Base-by-base conservation (phyloP, 2,888 invertebrate genomes). In the Alviniconcha strummeri region DNA sequence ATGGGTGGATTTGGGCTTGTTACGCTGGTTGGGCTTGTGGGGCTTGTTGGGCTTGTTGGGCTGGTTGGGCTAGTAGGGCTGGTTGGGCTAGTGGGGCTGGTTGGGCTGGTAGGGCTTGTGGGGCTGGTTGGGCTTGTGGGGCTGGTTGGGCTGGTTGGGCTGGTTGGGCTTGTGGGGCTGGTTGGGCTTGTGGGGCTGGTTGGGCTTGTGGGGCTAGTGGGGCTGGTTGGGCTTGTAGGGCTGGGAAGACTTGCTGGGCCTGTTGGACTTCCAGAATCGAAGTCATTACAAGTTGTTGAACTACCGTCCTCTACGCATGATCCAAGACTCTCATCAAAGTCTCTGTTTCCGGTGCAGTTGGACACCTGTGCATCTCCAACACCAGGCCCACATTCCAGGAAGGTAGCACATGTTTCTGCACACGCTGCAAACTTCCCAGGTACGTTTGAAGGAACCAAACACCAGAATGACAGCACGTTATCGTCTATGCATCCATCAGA, bases 161-260 rank as follows among this genome's bases (percentile, higher is more conserved):
- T 69, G 4, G 69, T 69, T 1, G 69, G 69, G 17, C 69, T 69
- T 1, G 69, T 69, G 5, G 69, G 69, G n/a, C n/a, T 69, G 4
- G 69, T 69, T 1, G 69, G 69, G 5, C 69, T 69, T 1, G 69
- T 60, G 0, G 60, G 60, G 60, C 60, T 60, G 2, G 11, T 36
- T 6, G 19, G 13, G 13, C 11, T 11, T 7, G 36, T 72, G 3
- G 36, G 72, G 7, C 11, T 72, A 36, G 19, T 11, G 5, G 72
- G 6, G 7, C n/a, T 36, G 7, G 36, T 36, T 72, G 9, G 36
- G 7, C 11, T 69, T 15, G 60, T 77, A 9, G 77, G 77, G 17
- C 77, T 77, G 36, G 77, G 57, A 60, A 19, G 77, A 17, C 77
- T 77, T 19, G 77, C 60, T 1, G 77, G 60, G 60, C 77, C n/a